Conservation (phyloP, 2,113 vertebrate genomes). For the Cryptoleucopteryx plumbea region DNA sequence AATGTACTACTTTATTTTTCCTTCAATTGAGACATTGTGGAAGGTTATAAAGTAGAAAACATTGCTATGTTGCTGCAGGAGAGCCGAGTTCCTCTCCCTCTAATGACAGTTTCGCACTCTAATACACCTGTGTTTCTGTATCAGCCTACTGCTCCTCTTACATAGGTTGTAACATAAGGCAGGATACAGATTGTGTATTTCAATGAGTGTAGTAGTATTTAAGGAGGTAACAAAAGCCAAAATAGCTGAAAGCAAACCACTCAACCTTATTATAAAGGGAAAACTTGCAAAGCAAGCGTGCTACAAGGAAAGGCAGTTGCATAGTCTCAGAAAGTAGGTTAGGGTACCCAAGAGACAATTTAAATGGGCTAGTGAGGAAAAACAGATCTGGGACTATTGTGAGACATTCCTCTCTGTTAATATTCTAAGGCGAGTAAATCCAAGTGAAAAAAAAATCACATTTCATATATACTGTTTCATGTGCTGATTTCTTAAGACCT, state of each 20-base stretch:
- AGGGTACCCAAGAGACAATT: constrained; percentile 24
- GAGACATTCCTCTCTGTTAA: neutral
- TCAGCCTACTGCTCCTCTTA: neutral
- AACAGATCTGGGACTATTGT: constrained; percentile 32
- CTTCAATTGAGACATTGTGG: neutral
- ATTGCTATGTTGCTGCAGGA: neutral
- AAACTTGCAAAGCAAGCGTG: neutral
- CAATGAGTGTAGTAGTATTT: neutral
- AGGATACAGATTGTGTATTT: neutral
- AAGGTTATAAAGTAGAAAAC: neutral
- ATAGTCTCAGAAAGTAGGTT: constrained; percentile 53
- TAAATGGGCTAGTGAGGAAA: constrained; percentile 55
- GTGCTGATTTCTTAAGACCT: neutral
- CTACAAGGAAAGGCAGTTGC: neutral
- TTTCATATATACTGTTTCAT: neutral
- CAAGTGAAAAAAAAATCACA: neutral
- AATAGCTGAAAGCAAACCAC: constrained; percentile 1
- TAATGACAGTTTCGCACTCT: neutral
- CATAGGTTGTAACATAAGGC: neutral
- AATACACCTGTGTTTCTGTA: neutral
- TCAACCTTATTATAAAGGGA: neutral
- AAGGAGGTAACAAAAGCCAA: neutral
- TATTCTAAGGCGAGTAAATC: constrained; percentile 20
- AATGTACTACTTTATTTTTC: neutral
- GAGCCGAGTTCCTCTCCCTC: neutral